Conservation (phyloP, 2,888 invertebrate genomes). For the Hydroisotoma schaefferi region DNA sequence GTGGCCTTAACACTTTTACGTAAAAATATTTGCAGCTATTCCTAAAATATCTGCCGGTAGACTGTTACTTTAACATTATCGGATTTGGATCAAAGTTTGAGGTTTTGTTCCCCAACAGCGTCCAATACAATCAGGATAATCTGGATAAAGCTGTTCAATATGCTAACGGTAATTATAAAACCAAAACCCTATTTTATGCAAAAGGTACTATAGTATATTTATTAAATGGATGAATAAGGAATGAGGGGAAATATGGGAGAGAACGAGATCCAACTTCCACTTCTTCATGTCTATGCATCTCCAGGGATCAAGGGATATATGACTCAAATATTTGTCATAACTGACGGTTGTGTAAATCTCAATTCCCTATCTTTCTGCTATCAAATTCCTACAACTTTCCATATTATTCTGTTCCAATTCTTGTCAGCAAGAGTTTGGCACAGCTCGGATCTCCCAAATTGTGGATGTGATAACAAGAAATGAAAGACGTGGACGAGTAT, state of each 20-base stretch:
- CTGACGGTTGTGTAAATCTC: neutral
- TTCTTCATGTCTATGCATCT: neutral
- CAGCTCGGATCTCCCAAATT: neutral
- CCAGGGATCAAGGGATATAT: neutral
- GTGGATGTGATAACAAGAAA: neutral
- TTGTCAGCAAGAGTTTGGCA: conserved; percentile 3
- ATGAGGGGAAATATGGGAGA: neutral
- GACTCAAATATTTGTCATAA: conserved; percentile 1
- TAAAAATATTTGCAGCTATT: neutral
- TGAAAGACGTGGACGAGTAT: neutral
- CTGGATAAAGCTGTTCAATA: neutral
- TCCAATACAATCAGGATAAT: neutral
- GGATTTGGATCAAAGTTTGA: neutral
- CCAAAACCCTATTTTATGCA: neutral
- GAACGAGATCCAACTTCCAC: neutral
- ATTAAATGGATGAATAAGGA: too few relatives aligned
- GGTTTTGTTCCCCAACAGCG: neutral
- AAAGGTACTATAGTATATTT: too few relatives aligned
- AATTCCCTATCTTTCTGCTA: too few relatives aligned
- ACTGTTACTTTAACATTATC: neutral
- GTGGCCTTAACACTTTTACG: neutral
- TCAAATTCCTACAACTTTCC: too few relatives aligned
- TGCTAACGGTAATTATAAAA: neutral
- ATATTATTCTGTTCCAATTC: too few relatives aligned
- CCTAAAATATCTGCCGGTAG: neutral